These are phyloP conservation scores for Drosophila melanogaster DNA, from an alignment of 1,140 invertebrate genomes.

Conservation along the genomic window DNA sequence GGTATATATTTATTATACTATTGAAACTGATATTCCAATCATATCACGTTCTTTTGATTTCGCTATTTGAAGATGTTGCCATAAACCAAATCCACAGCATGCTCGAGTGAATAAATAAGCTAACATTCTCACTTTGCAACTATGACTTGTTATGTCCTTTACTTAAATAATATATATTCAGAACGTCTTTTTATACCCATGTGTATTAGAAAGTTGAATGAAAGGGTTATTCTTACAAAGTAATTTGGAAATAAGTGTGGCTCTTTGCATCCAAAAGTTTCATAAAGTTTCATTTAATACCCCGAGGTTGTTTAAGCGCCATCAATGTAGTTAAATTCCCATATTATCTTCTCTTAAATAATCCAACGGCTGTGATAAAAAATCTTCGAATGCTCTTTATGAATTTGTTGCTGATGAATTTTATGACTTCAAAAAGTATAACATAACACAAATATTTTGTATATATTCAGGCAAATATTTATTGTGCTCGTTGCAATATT, in stretches of 20 bases:
- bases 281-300: not conserved
- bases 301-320: not conserved
- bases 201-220: not conserved
- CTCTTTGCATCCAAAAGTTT: not conserved
- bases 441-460: slow-evolving; percentile 32
- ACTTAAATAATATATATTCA: no score
- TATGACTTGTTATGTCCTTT: no score
- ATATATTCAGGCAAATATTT: slow-evolving; percentile 53
- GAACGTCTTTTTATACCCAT: no score
- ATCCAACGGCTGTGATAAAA: slow-evolving; percentile 34
- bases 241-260: not conserved
- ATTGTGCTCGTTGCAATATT: slow-evolving; percentile 57
- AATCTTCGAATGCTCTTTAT: slow-evolving; percentile 52
- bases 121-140: no score
- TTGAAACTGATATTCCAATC: no score
- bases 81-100: no score
- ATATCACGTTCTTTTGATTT: no score
- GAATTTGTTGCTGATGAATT: slow-evolving; percentile 71
- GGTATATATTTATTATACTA: not conserved
- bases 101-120: no score
- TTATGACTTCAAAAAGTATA: slow-evolving; percentile 33
- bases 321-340: not conserved
- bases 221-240: not conserved
- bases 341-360: slow-evolving; percentile 10
- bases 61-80: no score